A percentile compares a stretch with the other conserved stretches of the same genome.
phyloP scores from a whole-genome alignment of 2,888 invertebrate genomes.

The Thysanoteuthis rhombus region DNA sequence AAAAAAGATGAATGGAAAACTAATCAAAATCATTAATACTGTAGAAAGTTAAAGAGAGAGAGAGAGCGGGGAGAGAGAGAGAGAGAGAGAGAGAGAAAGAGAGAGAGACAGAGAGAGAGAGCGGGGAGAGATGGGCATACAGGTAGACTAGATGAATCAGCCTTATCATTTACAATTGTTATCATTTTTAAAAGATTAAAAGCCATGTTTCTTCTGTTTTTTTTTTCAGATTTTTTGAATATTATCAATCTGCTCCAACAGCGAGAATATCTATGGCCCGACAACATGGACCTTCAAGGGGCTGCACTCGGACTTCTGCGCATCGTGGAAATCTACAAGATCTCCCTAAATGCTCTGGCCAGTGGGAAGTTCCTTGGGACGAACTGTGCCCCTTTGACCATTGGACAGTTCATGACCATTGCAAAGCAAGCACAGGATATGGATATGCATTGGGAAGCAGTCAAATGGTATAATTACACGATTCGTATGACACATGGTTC shows the following conservation, averaged over 20 bases:
- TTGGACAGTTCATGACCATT: not conserved
- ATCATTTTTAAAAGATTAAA: too few relatives aligned
- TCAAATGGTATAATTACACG: constrained; percentile 26
- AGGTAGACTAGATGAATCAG: too few relatives aligned
- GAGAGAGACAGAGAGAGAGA: too few relatives aligned
- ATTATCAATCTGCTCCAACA: not conserved
- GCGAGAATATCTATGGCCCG: constrained; percentile 19
- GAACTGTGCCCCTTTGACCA: not conserved
- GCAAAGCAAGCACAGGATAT: not conserved
- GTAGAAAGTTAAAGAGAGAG: too few relatives aligned
- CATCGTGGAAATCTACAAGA: constrained; percentile 18
- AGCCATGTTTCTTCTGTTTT: not conserved
- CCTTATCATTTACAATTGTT: too few relatives aligned
- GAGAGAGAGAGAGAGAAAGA: too few relatives aligned
- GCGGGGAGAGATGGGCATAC: too few relatives aligned
- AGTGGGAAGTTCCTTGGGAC: not conserved
- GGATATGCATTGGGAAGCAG: constrained; percentile 28
- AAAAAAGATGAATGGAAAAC: too few relatives aligned
- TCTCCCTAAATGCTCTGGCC: not conserved
- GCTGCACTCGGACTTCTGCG: constrained; percentile 25
- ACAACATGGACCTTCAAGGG: not conserved
- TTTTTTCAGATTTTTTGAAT: not conserved
- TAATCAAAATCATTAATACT: too few relatives aligned
- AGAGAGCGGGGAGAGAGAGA: too few relatives aligned
- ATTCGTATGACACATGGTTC: not conserved